Evolutionary conservation across 2,797 vertebrate species (phyloP).

Genomic region (Melanotaenia boesemani): DNA sequence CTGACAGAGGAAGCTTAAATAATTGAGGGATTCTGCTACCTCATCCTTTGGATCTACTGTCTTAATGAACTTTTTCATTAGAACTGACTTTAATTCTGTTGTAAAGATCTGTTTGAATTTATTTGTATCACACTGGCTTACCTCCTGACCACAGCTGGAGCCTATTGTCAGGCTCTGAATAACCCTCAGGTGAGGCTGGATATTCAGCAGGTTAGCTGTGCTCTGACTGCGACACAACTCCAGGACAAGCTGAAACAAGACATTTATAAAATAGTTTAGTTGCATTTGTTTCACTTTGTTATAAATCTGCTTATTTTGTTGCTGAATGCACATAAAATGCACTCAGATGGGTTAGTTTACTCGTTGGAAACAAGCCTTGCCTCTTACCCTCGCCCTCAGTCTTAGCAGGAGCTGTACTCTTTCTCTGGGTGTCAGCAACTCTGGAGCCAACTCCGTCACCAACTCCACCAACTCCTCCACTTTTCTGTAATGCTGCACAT

Average conservation of each 20-base stretch:
- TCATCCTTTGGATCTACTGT: too few relatives aligned
- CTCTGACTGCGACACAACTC: constrained; percentile 40
- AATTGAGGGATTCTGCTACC: neutral
- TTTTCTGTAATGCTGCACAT: constrained; percentile 69
- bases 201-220: constrained; percentile 16
- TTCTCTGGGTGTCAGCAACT: constrained; percentile 76
- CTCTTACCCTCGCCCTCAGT: constrained; percentile 77
- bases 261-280: neutral
- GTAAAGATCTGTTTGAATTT: too few relatives aligned
- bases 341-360: neutral
- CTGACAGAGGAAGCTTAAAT: neutral
- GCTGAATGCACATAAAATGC: neutral
- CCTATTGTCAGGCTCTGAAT: constrained; percentile 27
- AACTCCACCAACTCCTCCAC: constrained; percentile 77
- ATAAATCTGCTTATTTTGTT: neutral
- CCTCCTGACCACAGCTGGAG: constrained; percentile 30
- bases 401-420: constrained; percentile 79
- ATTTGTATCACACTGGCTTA: neutral
- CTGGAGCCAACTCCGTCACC: constrained; percentile 70
- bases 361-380: neutral
- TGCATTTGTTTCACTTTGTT: neutral
- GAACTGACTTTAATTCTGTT: too few relatives aligned
- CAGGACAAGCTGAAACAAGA: constrained; percentile 43
- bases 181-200: constrained; percentile 35
- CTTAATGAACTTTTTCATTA: too few relatives aligned